Base-by-base conservation (phyloP, 2,888 invertebrate genomes). In the Leptopterna dolabrata region DNA sequence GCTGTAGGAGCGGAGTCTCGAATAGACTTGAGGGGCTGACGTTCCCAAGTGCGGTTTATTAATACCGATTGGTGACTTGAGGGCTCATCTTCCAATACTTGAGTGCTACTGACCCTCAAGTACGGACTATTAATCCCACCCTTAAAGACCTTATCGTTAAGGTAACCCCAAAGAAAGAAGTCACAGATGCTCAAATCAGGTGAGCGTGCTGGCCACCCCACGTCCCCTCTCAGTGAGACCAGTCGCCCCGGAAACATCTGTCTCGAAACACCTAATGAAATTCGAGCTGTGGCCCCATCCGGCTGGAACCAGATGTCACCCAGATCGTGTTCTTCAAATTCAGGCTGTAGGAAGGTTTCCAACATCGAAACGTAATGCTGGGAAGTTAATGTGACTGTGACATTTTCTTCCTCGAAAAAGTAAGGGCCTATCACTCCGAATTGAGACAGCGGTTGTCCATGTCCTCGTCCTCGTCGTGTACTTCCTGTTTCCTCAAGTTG, bases 141-240 rank as follows among this genome's bases (percentile, higher is more conserved):
- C n/a, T n/a, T n/a, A n/a, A 76, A 76, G 43, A 30, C 76, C 43
- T 76, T 76, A 43, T 80, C 81, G 24, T 80, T 80, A 45, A 80
- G 47, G 45, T 80, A 47, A 47, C 81, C 47, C 81, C 47, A 80
- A 36, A 80, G 51, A 24, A 80, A 30, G 43, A 76, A 76, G 43
- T 76, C 36, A 13, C 36, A 30, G 43, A 30, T 76, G 76, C 76
- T 76, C 81, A 80, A 80, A 80, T 80, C 81, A 43, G 47, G 81
- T 80, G 47, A 80, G n/a, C 81, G 36, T 47, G 47, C 81, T 43
- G 86, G 86, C 78, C 86, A 86, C 29, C 27, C 43, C 11, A 86
- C 45, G 51, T 86, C 78, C 43, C 78, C 78, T 29, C 41, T 78
- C 81, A 80, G 81, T n/a, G 78, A 45, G 78, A 78, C 43, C 14